Evolutionary conservation across 2,888 invertebrate species (phyloP).

Genomic region (Platerodrilus igneus): DNA sequence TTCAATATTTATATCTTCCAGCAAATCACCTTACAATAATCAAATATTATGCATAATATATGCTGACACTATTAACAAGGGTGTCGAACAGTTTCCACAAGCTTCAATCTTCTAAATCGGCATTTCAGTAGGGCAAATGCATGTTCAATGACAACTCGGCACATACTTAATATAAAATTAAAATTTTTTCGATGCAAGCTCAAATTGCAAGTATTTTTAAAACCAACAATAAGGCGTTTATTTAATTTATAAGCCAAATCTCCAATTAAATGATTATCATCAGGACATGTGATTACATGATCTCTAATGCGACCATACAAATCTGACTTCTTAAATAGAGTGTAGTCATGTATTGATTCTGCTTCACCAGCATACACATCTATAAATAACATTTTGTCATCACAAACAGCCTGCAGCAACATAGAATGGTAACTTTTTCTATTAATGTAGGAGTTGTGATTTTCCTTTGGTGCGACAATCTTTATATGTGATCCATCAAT

Average conservation of each 20-base stretch:
- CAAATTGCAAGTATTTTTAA: neutral
- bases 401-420: too few species aligned
- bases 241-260: neutral
- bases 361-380: too few species aligned
- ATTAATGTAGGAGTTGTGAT: too few species aligned
- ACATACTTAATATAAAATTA: too few species aligned
- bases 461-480: too few species aligned
- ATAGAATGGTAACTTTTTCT: neutral
- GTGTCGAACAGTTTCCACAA: neutral
- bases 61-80: neutral
- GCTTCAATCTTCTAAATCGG: neutral
- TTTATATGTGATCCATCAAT: too few species aligned
- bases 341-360: too few species aligned
- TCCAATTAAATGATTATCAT: too few species aligned
- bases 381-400: too few species aligned
- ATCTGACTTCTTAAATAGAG: too few species aligned
- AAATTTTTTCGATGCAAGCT: neutral
- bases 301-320: neutral
- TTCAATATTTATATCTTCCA: neutral
- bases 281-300: neutral
- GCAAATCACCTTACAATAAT: neutral
- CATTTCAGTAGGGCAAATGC: neutral
- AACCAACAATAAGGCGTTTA: neutral
- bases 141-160: neutral
- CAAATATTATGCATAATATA: neutral